phyloP scores from a whole-genome alignment of 2,888 invertebrate genomes.

The Metallyticus violacea region DNA sequence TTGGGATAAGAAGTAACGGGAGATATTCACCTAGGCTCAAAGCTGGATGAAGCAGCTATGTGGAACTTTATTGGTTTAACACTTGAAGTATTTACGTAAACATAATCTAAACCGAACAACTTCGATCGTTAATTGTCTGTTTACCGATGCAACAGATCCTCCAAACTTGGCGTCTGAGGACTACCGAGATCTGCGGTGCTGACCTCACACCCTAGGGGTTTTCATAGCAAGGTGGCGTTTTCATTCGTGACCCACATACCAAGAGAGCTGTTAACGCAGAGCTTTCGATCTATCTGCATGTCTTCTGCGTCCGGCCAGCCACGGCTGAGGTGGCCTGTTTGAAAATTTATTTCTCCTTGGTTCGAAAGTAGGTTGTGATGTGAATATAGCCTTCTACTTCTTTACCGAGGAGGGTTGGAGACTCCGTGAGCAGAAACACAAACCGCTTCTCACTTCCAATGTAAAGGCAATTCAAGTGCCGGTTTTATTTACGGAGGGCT shows the following conservation, averaged over 20 bases:
- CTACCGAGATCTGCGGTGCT: background rate
- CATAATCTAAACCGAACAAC: no score
- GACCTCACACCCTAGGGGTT: background rate
- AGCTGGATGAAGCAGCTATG: no score
- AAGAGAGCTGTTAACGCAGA: background rate
- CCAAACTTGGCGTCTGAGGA: background rate
- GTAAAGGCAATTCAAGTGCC: background rate
- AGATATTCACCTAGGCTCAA: no score
- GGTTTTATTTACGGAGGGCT: background rate
- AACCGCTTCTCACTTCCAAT: background rate
- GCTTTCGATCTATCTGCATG: background rate
- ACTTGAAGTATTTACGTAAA: no score
- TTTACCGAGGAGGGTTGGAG: no score
- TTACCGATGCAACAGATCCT: background rate
- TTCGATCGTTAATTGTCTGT: no score
- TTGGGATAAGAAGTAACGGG: no score
- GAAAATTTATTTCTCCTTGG: background rate
- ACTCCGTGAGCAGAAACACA: background rate
- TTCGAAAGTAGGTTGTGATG: background rate
- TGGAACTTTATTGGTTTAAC: no score
- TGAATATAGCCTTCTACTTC: background rate
- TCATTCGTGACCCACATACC: background rate
- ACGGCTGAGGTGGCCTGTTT: background rate
- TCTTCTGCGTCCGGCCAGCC: background rate
- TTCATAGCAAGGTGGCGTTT: background rate